Percentiles rank a stretch among this genome's conserved stretches.
These are phyloP conservation scores for Sialia sialis DNA, from an alignment of 2,113 vertebrate genomes.

Conservation along the genomic window DNA sequence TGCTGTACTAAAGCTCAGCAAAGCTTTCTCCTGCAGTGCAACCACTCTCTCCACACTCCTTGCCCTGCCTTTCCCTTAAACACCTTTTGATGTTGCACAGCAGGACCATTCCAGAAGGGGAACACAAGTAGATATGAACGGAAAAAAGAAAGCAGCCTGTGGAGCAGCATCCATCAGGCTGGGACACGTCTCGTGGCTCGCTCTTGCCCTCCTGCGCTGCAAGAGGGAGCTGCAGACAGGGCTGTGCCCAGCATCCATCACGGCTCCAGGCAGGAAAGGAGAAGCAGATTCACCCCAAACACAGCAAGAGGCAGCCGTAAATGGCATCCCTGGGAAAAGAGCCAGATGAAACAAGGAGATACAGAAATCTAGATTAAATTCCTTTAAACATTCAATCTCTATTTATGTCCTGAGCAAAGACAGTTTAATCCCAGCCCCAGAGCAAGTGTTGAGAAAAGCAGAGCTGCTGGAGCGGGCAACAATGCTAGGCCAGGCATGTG, in stretches of 20 bases:
- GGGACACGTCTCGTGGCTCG: not conserved
- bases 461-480: not conserved
- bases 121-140: not conserved
- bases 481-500: rapidly evolving
- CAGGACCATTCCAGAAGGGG: not conserved
- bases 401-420: not conserved
- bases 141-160: not conserved
- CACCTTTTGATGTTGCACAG: not conserved
- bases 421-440: not conserved
- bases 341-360: not conserved
- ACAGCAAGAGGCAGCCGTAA: not conserved
- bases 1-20: not conserved
- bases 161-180: not conserved
- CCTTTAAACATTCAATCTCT: not conserved
- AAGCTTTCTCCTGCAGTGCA: not conserved
- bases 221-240: constrained; percentile 19
- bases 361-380: not conserved
- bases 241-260: not conserved
- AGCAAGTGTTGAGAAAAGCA: rapidly evolving
- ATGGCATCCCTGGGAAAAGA: not conserved
- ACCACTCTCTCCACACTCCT: not conserved
- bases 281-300: not conserved
- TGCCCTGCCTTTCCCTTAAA: not conserved
- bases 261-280: not conserved
- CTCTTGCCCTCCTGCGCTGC: constrained; percentile 57